Evolutionary conservation across 2,888 invertebrate genomes (phyloP).

Genomic region (Epinotia nisella): DNA sequence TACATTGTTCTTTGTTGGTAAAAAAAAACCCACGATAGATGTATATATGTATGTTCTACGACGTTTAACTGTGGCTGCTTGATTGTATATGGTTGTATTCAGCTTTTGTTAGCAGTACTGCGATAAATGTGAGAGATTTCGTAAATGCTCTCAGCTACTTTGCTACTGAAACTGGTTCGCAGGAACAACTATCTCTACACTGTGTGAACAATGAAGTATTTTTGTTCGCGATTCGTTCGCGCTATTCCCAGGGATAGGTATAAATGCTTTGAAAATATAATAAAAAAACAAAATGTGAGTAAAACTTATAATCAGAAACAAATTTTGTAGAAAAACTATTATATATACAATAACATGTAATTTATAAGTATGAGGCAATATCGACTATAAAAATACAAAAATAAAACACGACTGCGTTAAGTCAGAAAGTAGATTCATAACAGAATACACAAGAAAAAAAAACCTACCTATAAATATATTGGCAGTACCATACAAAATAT

Average conservation of each 20-base stretch:
- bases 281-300: conserved; percentile 20
- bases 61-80: too few species aligned
- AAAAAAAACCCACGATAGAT: too few species aligned
- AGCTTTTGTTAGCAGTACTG: too few species aligned
- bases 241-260: not conserved
- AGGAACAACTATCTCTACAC: not conserved
- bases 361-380: not conserved
- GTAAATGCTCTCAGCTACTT: not conserved
- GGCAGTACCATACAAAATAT: too few species aligned
- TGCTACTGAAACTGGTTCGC: not conserved
- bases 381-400: conserved; percentile 21
- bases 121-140: too few species aligned
- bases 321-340: conserved; percentile 14
- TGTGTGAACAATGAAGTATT: not conserved
- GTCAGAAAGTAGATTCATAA: not conserved
- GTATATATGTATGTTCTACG: too few species aligned
- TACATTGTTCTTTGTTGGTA: too few species aligned
- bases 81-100: too few species aligned
- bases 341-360: too few species aligned
- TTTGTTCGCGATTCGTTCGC: too few species aligned
- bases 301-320: conserved; percentile 24
- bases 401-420: conserved; percentile 10
- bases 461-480: too few species aligned
- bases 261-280: conserved; percentile 1
- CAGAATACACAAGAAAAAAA: not conserved